Evolutionary conservation across 1,140 invertebrate genomes (phyloP), one percentile per base, ranked within the genome.

Genomic region (Sipha flava): DNA sequence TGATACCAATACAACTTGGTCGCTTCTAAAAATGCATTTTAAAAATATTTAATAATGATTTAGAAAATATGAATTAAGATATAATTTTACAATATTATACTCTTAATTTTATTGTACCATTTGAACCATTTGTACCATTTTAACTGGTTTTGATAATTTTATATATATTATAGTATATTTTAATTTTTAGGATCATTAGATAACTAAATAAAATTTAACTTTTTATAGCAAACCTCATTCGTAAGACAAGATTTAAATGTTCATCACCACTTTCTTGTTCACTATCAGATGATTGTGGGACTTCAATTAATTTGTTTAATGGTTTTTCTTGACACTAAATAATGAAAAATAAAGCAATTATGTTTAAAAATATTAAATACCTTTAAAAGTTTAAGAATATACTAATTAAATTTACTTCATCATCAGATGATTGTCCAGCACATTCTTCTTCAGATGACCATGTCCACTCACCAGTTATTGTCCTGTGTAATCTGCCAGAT

Each of bases 391-490:
- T 6, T 40, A 16, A 31, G 4, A 59, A 59, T 59, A 31, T 31
- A 47, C 45, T n/a, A n/a, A n/a, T n/a, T 14, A 1, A 70, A 16
- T 23, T 77, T 80, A 84, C 84, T 79, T 86, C 86, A 54, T 86
- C 85, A 81, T 85, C 85, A 82, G 83, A 85, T 81, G 85, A 85
- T 64, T 85, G 70, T 43, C 86, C 87, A 57, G 87, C 86, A 52
- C 88, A 86, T 85, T 93, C 90, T 82, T 92, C 91, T 83, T 94
- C 95, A 81, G 94, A 95, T n/a, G 95, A 97, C 96, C 96, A 98
- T 21, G 98, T 95, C 96, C 96, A 98, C 84, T 96, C 95, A 4
- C 96, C 96, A n/a, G 95, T 95, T 82, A 96, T 93, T 59, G 95
- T 98, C 83, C 96, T 90, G 85, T 98, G 96, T 47, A 98, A 86